These are phyloP conservation scores for Euclidia mi DNA, from an alignment of 2,888 invertebrate genomes.

Conservation along the genomic window DNA sequence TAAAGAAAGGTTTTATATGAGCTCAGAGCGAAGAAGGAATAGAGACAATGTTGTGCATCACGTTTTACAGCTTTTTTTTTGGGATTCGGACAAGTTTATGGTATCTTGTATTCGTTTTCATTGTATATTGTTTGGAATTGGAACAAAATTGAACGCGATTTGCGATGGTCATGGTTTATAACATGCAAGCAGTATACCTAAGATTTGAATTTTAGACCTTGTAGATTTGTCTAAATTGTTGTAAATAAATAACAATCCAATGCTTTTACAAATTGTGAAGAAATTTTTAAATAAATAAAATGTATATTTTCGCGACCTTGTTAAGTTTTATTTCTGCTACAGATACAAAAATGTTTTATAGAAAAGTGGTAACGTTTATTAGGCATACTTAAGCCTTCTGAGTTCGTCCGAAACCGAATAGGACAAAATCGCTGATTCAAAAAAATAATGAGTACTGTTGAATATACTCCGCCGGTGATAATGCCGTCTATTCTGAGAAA, in stretches of 20 bases:
- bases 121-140: too few species aligned
- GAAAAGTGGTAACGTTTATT: slow-evolving; percentile 39
- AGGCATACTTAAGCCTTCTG: slow-evolving; percentile 28
- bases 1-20: background rate
- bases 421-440: slow-evolving; percentile 34
- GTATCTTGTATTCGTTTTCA: too few species aligned
- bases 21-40: background rate
- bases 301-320: slow-evolving; percentile 33
- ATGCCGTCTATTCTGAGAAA: slow-evolving; percentile 1
- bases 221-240: too few species aligned
- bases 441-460: slow-evolving; percentile 25
- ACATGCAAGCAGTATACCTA: too few species aligned
- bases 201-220: too few species aligned
- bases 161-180: too few species aligned
- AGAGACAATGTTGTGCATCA: background rate
- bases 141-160: too few species aligned
- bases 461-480: slow-evolving; percentile 6
- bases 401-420: slow-evolving; percentile 19
- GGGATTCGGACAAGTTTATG: background rate
- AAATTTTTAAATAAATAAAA: slow-evolving; percentile 29
- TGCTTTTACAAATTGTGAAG: slow-evolving; percentile 26
- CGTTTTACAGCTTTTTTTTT: background rate
- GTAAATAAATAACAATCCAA: background rate
- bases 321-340: too few species aligned
- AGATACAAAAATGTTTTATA: slow-evolving; percentile 37